These are phyloP conservation scores for Agrochola lota DNA, from an alignment of 2,888 invertebrate genomes.

Conservation along the genomic window DNA sequence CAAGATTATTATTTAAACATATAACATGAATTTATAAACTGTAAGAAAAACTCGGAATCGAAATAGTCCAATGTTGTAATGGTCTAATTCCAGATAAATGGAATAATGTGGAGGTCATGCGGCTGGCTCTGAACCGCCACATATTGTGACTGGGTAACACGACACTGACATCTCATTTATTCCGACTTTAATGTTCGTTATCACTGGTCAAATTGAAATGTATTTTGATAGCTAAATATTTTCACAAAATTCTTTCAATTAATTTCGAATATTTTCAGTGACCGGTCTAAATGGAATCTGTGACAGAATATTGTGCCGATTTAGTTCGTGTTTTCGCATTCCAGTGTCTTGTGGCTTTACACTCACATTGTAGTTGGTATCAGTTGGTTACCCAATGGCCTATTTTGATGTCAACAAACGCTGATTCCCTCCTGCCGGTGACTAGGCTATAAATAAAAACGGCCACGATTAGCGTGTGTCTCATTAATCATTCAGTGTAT, in stretches of 20 bases:
- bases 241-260: slow-evolving; percentile 38
- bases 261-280: slow-evolving; percentile 25
- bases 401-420: slow-evolving; percentile 83
- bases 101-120: slow-evolving; percentile 82
- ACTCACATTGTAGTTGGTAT: slow-evolving; percentile 46
- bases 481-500: slow-evolving; percentile 86
- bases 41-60: slow-evolving; percentile 79
- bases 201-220: slow-evolving; percentile 57
- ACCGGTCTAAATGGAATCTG: slow-evolving; percentile 22
- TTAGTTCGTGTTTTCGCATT: slow-evolving; percentile 43
- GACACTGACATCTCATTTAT: slow-evolving; percentile 72
- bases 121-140: slow-evolving; percentile 70
- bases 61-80: slow-evolving; percentile 84
- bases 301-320: slow-evolving; percentile 20
- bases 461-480: slow-evolving; percentile 79
- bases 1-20: slow-evolving; percentile 77
- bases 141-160: slow-evolving; percentile 72
- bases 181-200: slow-evolving; percentile 66
- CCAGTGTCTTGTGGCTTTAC: slow-evolving; percentile 44
- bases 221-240: slow-evolving; percentile 57
- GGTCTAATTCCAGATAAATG: slow-evolving; percentile 85
- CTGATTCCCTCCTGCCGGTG: slow-evolving; percentile 76
- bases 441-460: slow-evolving; percentile 82
- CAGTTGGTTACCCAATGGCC: slow-evolving; percentile 77
- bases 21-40: slow-evolving; percentile 79